Evolutionary conservation across 2,888 invertebrate species (phyloP).

Genomic region (Coremacera marginata): DNA sequence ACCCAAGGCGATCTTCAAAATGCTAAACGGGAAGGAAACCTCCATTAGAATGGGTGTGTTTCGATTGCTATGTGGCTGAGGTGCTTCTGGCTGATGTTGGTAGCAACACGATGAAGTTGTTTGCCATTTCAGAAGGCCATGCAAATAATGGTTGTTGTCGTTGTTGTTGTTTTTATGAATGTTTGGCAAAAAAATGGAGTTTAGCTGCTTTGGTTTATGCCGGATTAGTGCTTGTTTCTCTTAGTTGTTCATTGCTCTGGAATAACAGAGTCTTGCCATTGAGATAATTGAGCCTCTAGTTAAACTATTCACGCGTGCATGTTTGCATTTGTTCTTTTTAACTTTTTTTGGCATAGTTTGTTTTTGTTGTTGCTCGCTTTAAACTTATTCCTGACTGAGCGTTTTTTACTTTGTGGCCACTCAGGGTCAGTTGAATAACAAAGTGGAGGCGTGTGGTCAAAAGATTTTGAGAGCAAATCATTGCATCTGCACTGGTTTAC

Average conservation of each 20-base stretch:
- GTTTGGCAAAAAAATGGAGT: background rate
- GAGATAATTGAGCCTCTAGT: slow-evolving; percentile 28
- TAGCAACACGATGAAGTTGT: slow-evolving; percentile 55
- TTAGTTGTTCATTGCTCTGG: background rate
- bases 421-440: slow-evolving; percentile 7
- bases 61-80: slow-evolving; percentile 22
- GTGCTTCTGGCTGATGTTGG: slow-evolving; percentile 38
- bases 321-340: slow-evolving; percentile 3
- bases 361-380: background rate
- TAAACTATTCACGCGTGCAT: slow-evolving; percentile 30
- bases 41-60: slow-evolving; percentile 33
- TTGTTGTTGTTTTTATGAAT: background rate
- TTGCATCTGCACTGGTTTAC: background rate
- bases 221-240: background rate
- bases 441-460: slow-evolving; percentile 21
- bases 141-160: slow-evolving; percentile 44
- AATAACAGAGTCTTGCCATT: slow-evolving; percentile 21
- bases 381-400: background rate
- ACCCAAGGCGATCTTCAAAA: slow-evolving; percentile 25
- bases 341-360: background rate
- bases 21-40: slow-evolving; percentile 36
- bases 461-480: background rate
- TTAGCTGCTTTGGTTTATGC: background rate
- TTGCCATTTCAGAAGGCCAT: slow-evolving; percentile 55
- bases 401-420: background rate